phyloP scores from a whole-genome alignment of 2,888 invertebrate genomes.

The Drosophila yooni region DNA sequence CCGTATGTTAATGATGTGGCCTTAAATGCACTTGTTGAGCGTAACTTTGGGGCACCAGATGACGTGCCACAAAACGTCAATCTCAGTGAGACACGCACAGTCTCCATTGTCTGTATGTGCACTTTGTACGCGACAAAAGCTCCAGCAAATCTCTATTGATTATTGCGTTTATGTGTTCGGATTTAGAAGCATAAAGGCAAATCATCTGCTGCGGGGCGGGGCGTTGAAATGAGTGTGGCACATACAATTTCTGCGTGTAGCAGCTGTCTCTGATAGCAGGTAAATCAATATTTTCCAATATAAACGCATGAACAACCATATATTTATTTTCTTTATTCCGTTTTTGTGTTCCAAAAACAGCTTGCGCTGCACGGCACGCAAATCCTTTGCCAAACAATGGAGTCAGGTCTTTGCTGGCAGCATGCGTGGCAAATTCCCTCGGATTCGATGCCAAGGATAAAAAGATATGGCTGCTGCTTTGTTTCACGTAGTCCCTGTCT shows the following conservation, averaged over 20 bases:
- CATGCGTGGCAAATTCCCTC: conserved; percentile 54
- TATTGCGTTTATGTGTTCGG: conserved; percentile 66
- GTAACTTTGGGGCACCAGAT: conserved; percentile 29
- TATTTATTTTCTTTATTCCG: conserved; percentile 10
- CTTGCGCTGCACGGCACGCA: conserved; percentile 28
- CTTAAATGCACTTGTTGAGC: conserved; percentile 73
- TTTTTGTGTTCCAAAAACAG: conserved; percentile 17
- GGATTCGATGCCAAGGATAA: conserved; percentile 22
- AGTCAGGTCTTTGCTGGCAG: conserved; percentile 34
- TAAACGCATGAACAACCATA: conserved; percentile 66
- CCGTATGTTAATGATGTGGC: conserved; percentile 75
- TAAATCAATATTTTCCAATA: conserved; percentile 80
- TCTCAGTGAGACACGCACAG: conserved; percentile 32
- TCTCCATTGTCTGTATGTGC: conserved; percentile 28
- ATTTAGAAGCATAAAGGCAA: conserved; percentile 37
- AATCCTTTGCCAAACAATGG: conserved; percentile 62
- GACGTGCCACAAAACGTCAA: conserved; percentile 40
- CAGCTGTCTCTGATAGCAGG: conserved; percentile 78
- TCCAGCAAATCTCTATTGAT: conserved; percentile 71
- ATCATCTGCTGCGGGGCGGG: conserved; percentile 10
- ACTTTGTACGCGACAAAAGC: conserved; percentile 37
- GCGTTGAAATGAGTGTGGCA: conserved; percentile 11
- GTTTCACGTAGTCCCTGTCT: conserved; percentile 23
- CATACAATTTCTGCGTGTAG: conserved; percentile 42
- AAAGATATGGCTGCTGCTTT: conserved; percentile 45